A percentile compares a stretch with the other conserved stretches of the same genome.
Conservation (phyloP, 2,888 invertebrate species). For the Pachymerium ferrugineum region DNA sequence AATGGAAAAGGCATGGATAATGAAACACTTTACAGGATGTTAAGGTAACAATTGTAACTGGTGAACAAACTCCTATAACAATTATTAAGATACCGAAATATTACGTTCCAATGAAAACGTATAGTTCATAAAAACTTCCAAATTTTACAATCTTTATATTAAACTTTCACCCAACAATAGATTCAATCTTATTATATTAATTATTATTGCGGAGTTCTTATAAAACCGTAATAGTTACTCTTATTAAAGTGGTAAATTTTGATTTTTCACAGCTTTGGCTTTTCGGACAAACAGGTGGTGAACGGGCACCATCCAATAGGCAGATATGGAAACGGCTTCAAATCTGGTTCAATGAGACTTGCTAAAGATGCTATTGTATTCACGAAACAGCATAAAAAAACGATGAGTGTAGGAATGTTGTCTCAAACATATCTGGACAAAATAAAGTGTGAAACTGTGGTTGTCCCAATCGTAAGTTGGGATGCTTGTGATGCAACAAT, state of each 20-base stretch:
- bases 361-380: slow-evolving; percentile 29
- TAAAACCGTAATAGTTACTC: too few relatives aligned
- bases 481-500: background rate
- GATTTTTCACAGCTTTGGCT: slow-evolving; percentile 28
- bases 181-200: too few relatives aligned
- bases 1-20: slow-evolving; percentile 17
- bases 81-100: too few relatives aligned
- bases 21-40: background rate
- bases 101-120: too few relatives aligned
- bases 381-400: background rate
- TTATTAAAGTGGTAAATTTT: too few relatives aligned
- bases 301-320: slow-evolving; percentile 29
- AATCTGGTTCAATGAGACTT: slow-evolving; percentile 29
- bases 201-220: too few relatives aligned
- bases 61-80: too few relatives aligned
- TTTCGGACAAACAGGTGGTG: slow-evolving; percentile 15
- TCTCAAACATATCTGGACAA: slow-evolving; percentile 31
- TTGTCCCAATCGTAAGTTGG: slow-evolving; percentile 31
- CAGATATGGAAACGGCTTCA: slow-evolving; percentile 30
- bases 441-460: slow-evolving; percentile 8
- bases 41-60: background rate
- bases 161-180: too few relatives aligned
- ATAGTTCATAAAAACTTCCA: too few relatives aligned
- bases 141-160: too few relatives aligned
- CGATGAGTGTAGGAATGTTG: slow-evolving; percentile 25